These are phyloP conservation scores for Andrena marginata DNA, from an alignment of 2,888 invertebrate species.

Conservation along the genomic window DNA sequence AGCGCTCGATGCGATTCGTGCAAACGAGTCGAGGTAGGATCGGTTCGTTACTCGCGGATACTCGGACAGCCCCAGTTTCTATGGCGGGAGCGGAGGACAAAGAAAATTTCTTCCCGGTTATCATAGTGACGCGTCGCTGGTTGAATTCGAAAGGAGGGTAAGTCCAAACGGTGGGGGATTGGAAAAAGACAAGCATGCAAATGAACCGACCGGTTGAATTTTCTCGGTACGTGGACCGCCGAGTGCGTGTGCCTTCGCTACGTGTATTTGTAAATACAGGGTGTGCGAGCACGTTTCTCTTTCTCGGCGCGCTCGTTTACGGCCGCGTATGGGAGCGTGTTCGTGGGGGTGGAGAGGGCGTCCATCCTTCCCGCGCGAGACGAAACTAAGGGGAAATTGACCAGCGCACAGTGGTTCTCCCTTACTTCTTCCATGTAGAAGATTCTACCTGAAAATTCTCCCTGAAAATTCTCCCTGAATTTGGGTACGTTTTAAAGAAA, in stretches of 20 bases:
- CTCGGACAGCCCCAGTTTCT: background rate
- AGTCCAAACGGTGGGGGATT: conserved; percentile 58
- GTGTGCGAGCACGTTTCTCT: conserved; percentile 61
- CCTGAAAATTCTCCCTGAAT: background rate
- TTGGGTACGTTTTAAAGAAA: background rate
- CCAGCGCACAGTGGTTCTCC: conserved; percentile 82
- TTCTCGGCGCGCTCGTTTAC: conserved; percentile 69
- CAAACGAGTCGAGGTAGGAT: background rate
- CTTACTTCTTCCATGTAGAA: background rate
- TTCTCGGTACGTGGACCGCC: conserved; percentile 61
- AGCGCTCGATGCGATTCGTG: background rate
- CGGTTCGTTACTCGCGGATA: conserved; percentile 3
- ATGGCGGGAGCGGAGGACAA: conserved; percentile 32
- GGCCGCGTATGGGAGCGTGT: conserved; percentile 69
- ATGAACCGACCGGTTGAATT: conserved; percentile 76
- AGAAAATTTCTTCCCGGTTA: conserved; percentile 54
- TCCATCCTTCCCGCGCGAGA: conserved; percentile 75
- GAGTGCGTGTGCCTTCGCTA: conserved; percentile 49
- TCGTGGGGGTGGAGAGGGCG: conserved; percentile 67
- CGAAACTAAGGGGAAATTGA: conserved; percentile 83
- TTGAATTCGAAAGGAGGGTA: conserved; percentile 65
- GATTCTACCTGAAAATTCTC: background rate
- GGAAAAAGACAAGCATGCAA: conserved; percentile 77
- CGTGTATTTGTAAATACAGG: conserved; percentile 69
- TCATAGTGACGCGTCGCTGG: conserved; percentile 58